Evolutionary conservation across 2,888 invertebrate species (phyloP).

Genomic region (Drosophila monieri): DNA sequence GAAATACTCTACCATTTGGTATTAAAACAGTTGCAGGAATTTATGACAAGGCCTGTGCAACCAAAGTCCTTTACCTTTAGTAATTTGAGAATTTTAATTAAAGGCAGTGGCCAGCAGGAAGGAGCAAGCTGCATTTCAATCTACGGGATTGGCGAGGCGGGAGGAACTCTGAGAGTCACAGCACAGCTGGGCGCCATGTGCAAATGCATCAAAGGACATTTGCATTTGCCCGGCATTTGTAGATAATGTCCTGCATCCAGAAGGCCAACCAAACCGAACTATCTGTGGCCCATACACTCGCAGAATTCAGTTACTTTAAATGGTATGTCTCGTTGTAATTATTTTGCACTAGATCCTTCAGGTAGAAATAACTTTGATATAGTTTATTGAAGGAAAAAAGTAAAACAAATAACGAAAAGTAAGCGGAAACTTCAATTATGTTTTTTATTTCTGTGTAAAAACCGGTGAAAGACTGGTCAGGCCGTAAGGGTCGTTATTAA

Average conservation of each 20-base stretch:
- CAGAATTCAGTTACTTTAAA: not conserved
- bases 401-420: not conserved
- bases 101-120: slow-evolving; percentile 55
- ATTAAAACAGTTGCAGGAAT: slow-evolving; percentile 53
- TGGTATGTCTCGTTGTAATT: not conserved
- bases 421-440: not conserved
- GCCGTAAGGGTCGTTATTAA: slow-evolving; percentile 55
- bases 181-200: slow-evolving; percentile 49
- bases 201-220: slow-evolving; percentile 56
- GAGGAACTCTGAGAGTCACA: slow-evolving; percentile 4
- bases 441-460: slow-evolving; percentile 10
- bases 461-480: slow-evolving; percentile 4
- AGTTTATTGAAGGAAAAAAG: not conserved
- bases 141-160: slow-evolving; percentile 4
- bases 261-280: slow-evolving; percentile 35
- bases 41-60: slow-evolving; percentile 48
- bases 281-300: slow-evolving; percentile 7
- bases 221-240: slow-evolving; percentile 56
- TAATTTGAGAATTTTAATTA: slow-evolving; percentile 72
- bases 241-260: slow-evolving; percentile 51
- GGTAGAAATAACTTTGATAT: not conserved
- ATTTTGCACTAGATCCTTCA: not conserved
- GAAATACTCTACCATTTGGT: slow-evolving; percentile 17
- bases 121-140: slow-evolving; percentile 37
- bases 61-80: slow-evolving; percentile 64